phyloP scores from a whole-genome alignment of 2,888 invertebrate genomes.

The Xestoiulus laeticollis region DNA sequence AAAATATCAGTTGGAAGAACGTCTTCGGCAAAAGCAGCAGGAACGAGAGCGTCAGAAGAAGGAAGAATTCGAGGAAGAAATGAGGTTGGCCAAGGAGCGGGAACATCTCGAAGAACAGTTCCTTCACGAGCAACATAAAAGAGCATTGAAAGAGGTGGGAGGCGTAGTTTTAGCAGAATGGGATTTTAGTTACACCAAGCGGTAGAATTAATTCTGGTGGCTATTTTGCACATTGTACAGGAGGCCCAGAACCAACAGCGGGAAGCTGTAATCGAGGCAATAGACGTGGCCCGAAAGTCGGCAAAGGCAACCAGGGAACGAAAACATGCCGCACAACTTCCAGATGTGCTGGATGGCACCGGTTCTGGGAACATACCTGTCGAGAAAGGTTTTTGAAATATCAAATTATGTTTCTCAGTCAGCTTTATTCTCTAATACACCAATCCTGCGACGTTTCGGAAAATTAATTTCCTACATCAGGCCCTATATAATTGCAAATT shows the following conservation, averaged over 20 bases:
- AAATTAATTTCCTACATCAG: too few species aligned
- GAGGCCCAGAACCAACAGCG: slow-evolving; percentile 77
- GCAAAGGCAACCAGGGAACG: slow-evolving; percentile 62
- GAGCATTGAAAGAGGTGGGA: slow-evolving; percentile 58
- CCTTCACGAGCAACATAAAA: slow-evolving; percentile 75
- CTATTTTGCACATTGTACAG: too few species aligned
- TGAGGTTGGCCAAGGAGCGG: slow-evolving; percentile 77
- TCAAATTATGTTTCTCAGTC: too few species aligned
- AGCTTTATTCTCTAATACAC: too few species aligned
- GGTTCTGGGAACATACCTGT: background rate
- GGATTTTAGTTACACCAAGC: too few species aligned
- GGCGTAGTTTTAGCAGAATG: background rate
- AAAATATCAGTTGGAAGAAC: slow-evolving; percentile 75
- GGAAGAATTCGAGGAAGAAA: slow-evolving; percentile 85
- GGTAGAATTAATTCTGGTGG: too few species aligned
- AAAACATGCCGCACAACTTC: slow-evolving; percentile 60
- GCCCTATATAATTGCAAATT: too few species aligned
- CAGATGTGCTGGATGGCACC: background rate
- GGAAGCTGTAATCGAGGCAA: slow-evolving; percentile 78
- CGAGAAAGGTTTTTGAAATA: background rate
- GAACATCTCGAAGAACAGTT: slow-evolving; percentile 75
- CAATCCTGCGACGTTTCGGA: too few species aligned
- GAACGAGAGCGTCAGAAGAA: slow-evolving; percentile 77
- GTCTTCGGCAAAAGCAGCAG: slow-evolving; percentile 77
- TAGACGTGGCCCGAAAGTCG: slow-evolving; percentile 75